Evolutionary conservation across 2,888 invertebrate genomes (phyloP), one percentile per base, ranked within the genome.

Genomic region (Dicranocentrus wangi): DNA sequence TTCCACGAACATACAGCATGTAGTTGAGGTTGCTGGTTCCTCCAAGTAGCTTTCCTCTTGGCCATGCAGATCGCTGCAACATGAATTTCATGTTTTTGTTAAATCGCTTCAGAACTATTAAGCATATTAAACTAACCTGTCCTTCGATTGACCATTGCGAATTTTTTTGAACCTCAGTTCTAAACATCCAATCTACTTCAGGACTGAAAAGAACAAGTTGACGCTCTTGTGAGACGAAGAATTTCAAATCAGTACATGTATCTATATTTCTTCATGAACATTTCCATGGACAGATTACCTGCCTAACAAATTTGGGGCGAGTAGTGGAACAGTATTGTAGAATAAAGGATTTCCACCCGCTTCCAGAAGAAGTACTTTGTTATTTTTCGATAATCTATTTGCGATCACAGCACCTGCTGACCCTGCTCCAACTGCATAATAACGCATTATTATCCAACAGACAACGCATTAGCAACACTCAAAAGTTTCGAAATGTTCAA

Each of bases 351-450:
- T 87, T 39, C 91, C 63, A 0, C 94, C 94, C 10, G 94, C 93
- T 89, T 94, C 94, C 8, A 94, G 85, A 0, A 94, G 88, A 63
- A 94, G 88, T 72, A 93, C 91, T 81, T 81, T 84, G 47, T 82
- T 83, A 39, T 91, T 90, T 53, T 85, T 84, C 1, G 85, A 84
- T 82, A 94, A 88, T 85, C 92, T 89, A 82, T 91, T 90, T 0
- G 93, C 92, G 47, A 85, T 42, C 8, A 83, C 80, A 10, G 73
- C 47, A 68, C 60, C 39, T 15, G 85, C 84, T 1, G 80, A 80
- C 0, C 86, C 85, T 7, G 82, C 78, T 51, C 85, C 85, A 70
- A 85, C 85, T 85, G 13, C 10, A 65, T 8, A n/a, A n/a, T n/a
- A n/a, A 51, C n/a, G 3, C 51, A 51, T 7, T 13, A 51, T 10